Base-by-base conservation (phyloP, 2,888 invertebrate species). In the Synanthedon andrenaeformis region DNA sequence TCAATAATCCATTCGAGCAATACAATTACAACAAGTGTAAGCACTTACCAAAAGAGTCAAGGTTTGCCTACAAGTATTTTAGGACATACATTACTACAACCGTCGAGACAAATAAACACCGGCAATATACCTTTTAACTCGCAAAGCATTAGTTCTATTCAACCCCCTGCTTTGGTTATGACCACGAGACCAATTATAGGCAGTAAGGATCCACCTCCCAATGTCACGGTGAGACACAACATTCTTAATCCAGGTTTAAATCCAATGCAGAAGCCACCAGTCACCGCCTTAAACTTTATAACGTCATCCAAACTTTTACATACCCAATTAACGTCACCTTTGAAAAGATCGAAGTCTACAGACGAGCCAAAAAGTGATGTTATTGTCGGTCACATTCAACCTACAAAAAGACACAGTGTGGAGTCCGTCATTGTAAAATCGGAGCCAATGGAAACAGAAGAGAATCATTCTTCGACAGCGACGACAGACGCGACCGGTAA, bases 301-400 rank as follows among this genome's bases (percentile, higher is more conserved):
- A 85, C 83, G n/a, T 82, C 84, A 3, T 88, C 87, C 0, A 88
- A 85, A 68, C 69, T 91, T 53, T 66, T 91, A 52, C 91, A 91
- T 62, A 90, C 90, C 1, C 91, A 91, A 64, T 66, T 91, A 52
- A 91, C 90, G 1, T 87, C 89, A 3, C 86, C 89, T 1, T 68
- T 89, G 14, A 89, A 89, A 68, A 72, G 90, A 57, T 89, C 89
- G 0, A 89, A 89, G 61, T 89, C 89, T 6, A 89, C 89, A 0
- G 89, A 89, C 60, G 89, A 89, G 62, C 87, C 87, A 1, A 88
- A 88, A 56, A 83, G 80, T 59, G 89, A 89, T 63, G 82, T 87
- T 12, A 79, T 84, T 14, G 86, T 87, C 1, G 89, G 86, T 6
- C 88, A 88, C 59, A 87, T 88, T 54, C 84, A 85, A 57, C 86